These are phyloP conservation scores for Amblyteles armatorius DNA, from an alignment of 2,888 invertebrate genomes.

Conservation along the genomic window DNA sequence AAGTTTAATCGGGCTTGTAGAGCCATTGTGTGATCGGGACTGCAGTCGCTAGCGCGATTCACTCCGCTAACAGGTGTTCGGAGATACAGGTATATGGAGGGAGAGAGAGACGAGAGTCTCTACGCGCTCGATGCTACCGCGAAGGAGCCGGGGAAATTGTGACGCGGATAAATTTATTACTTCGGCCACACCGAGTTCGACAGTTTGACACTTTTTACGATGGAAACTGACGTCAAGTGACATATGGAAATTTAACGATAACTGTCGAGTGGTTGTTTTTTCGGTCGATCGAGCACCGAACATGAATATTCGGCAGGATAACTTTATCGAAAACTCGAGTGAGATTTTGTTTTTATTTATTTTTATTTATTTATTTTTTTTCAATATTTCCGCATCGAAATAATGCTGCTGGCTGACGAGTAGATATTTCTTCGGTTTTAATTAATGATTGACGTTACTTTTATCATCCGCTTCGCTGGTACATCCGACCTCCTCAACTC, in stretches of 20 bases:
- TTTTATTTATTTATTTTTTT: background rate
- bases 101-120: constrained; percentile 39
- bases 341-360: too few species aligned
- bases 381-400: background rate
- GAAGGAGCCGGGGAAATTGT: constrained; percentile 19
- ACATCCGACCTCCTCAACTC: background rate
- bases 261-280: too few species aligned
- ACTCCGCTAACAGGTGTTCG: constrained; percentile 83
- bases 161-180: constrained; percentile 3
- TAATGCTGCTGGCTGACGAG: background rate
- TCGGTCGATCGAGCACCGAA: background rate
- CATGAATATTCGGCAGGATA: background rate
- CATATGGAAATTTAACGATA: background rate
- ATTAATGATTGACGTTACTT: too few species aligned
- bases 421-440: too few species aligned
- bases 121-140: constrained; percentile 21
- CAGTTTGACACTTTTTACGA: background rate
- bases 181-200: background rate
- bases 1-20: constrained; percentile 67
- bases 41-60: constrained; percentile 64
- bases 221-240: background rate
- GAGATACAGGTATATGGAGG: constrained; percentile 81
- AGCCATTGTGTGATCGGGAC: constrained; percentile 69
- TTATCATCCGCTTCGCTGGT: too few species aligned
- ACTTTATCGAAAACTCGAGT: background rate